phyloP scores from a whole-genome alignment of 2,113 vertebrate species.

The Elgaria multicarinata region DNA sequence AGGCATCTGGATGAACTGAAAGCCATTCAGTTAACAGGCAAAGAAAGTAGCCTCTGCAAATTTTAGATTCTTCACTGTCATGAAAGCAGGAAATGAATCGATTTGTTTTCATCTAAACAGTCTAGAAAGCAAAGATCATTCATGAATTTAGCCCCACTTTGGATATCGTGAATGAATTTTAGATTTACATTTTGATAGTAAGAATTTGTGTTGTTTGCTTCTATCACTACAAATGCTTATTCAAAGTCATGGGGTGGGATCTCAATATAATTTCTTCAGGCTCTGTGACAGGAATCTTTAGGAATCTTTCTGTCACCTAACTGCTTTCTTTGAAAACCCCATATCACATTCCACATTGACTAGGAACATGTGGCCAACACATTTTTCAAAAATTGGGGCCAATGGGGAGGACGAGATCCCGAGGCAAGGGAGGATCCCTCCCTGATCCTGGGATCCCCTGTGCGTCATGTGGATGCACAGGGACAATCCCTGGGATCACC shows the following conservation, averaged over 20 bases:
- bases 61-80: background rate
- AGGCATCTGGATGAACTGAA: background rate
- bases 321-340: background rate
- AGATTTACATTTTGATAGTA: background rate
- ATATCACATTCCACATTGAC: too few species aligned
- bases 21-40: background rate
- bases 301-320: background rate
- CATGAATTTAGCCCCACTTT: slow-evolving; percentile 1
- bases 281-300: background rate
- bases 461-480: too few species aligned
- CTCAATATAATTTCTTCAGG: background rate
- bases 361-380: too few species aligned
- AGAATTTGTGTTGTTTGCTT: background rate
- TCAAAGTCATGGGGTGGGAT: background rate
- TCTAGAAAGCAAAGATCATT: background rate
- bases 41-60: background rate
- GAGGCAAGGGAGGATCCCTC: too few species aligned
- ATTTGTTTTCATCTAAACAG: background rate
- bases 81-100: background rate
- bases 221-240: background rate
- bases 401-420: too few species aligned
- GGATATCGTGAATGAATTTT: background rate
- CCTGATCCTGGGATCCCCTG: too few species aligned
- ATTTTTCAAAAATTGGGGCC: too few species aligned
- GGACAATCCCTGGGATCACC: too few species aligned